Conservation (phyloP, 2,888 invertebrate species). For the Dicranocentrus wangi region DNA sequence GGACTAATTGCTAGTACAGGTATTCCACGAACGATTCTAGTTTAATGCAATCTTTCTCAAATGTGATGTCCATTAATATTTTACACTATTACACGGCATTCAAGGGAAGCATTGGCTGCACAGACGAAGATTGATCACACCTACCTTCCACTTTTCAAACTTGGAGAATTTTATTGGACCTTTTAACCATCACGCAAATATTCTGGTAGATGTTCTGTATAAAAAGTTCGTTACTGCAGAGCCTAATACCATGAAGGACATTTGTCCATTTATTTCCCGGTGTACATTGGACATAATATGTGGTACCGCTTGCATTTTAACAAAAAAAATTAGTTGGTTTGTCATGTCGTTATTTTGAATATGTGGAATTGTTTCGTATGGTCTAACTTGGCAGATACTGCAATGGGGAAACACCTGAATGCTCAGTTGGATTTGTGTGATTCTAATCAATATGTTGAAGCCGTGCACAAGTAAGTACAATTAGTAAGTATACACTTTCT, state of each 20-base stretch:
- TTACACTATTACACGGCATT: neutral
- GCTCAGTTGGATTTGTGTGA: conserved; percentile 44
- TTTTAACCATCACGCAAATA: conserved; percentile 80
- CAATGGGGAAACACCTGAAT: conserved; percentile 65
- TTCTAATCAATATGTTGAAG: conserved; percentile 46
- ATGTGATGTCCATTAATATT: neutral
- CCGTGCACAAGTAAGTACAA: conserved; percentile 42
- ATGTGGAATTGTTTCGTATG: too few relatives aligned
- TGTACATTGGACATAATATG: conserved; percentile 82
- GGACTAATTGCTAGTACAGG: conserved; percentile 78
- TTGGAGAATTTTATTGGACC: conserved; percentile 82
- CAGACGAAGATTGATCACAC: conserved; percentile 83
- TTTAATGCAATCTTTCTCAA: neutral
- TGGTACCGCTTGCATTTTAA: too few relatives aligned
- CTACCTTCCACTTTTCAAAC: conserved; percentile 86
- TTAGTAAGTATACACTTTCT: too few relatives aligned
- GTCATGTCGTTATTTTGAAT: too few relatives aligned
- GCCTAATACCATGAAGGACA: conserved; percentile 76
- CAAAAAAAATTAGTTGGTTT: too few relatives aligned
- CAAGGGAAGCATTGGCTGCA: conserved; percentile 79
- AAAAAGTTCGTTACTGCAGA: neutral
- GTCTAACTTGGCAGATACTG: too few relatives aligned
- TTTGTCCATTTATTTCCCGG: conserved; percentile 80
- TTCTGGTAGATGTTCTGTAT: conserved; percentile 78
- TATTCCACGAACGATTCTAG: conserved; percentile 36